phyloP scores from a whole-genome alignment of 2,797 vertebrate genomes.

The Gymnopithys bicolor region DNA sequence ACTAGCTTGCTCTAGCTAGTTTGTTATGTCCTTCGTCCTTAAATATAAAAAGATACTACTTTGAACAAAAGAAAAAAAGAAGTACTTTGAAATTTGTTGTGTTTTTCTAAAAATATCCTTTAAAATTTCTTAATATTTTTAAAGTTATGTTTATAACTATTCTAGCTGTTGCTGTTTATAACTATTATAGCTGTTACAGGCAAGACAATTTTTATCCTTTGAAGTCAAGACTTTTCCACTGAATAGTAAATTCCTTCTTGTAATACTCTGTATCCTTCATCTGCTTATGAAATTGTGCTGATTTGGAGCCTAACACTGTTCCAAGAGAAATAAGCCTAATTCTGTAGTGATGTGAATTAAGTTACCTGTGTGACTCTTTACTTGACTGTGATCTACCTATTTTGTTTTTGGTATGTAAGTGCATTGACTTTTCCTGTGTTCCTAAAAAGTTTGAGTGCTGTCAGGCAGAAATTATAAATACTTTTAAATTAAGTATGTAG shows the following conservation, averaged over 20 bases:
- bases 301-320: background rate
- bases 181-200: background rate
- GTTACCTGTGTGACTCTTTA: background rate
- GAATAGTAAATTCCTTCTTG: background rate
- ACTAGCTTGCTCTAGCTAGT: background rate
- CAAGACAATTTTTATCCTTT: background rate
- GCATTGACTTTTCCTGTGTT: background rate
- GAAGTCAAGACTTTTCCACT: background rate
- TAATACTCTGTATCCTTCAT: background rate
- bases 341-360: background rate
- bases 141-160: background rate
- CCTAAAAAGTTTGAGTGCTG: background rate
- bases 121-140: background rate
- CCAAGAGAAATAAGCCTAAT: background rate
- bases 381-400: background rate
- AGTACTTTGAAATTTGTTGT: background rate
- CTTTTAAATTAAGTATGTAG: background rate
- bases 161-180: background rate
- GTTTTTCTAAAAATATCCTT: background rate
- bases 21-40: background rate
- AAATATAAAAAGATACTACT: background rate
- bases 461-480: background rate
- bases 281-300: background rate
- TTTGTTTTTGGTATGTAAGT: background rate
- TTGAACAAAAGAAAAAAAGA: background rate